Evolutionary conservation across 2,888 invertebrate genomes (phyloP).

Genomic region (Netelia melanura): DNA sequence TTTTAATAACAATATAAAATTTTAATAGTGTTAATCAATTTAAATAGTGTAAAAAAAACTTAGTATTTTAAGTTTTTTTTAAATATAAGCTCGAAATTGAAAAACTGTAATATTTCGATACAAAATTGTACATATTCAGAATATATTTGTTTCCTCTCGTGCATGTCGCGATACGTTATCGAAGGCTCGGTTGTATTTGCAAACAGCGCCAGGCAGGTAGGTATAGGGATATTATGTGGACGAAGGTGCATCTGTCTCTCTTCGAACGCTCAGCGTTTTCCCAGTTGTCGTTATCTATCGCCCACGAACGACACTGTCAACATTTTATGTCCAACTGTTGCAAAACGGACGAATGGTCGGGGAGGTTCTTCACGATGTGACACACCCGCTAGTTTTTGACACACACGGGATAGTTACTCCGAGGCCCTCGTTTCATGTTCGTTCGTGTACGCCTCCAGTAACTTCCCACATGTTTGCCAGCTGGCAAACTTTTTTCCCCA

Average conservation of each 20-base stretch:
- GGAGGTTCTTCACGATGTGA: conserved; percentile 19
- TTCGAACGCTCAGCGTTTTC: background rate
- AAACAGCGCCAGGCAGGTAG: background rate
- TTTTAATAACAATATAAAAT: too few species aligned
- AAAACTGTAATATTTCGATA: too few species aligned
- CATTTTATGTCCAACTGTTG: conserved; percentile 27
- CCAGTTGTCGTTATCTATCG: conserved; percentile 8
- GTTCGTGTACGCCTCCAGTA: background rate
- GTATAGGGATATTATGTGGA: background rate
- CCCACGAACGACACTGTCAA: conserved; percentile 26
- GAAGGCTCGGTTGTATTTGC: background rate
- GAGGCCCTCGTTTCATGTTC: background rate
- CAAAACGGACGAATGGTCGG: background rate
- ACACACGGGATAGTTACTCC: conserved; percentile 5
- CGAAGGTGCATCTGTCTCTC: background rate
- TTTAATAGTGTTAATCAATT: too few species aligned
- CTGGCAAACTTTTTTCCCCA: background rate
- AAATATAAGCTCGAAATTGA: too few species aligned
- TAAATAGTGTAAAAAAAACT: too few species aligned
- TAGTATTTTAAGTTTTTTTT: too few species aligned
- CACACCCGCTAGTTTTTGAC: conserved; percentile 19
- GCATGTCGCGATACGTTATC: too few species aligned
- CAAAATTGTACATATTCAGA: too few species aligned
- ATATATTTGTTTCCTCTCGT: too few species aligned
- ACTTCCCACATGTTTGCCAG: background rate